phyloP scores from a whole-genome alignment of 92 coral and sea anemone genomes.

The Porites divaricata region DNA sequence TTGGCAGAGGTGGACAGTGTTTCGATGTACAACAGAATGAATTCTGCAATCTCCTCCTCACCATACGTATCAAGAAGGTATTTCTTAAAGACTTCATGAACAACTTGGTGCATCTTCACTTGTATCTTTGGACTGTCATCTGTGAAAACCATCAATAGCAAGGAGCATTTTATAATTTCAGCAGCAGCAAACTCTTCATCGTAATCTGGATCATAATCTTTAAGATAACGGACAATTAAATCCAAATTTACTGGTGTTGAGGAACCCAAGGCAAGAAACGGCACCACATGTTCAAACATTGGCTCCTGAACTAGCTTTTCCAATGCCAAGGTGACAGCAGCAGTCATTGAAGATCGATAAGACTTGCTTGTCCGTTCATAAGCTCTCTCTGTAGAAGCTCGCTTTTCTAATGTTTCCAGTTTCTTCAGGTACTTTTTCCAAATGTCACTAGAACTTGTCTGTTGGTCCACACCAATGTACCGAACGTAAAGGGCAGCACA shows the following conservation, averaged over 20 bases:
- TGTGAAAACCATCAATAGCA: too few species aligned
- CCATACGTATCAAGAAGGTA: too few species aligned
- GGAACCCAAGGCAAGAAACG: slow-evolving; percentile 29
- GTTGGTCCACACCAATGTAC: too few species aligned
- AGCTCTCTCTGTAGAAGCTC: slow-evolving; percentile 36
- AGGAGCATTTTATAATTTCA: slow-evolving; percentile 11
- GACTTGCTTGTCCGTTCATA: slow-evolving; percentile 13
- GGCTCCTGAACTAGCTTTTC: background rate
- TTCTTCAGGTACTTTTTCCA: slow-evolving; percentile 42
- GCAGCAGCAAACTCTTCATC: slow-evolving; percentile 17
- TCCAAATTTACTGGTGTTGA: slow-evolving; percentile 4
- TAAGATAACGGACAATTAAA: background rate
- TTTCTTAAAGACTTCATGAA: background rate
- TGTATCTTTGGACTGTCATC: too few species aligned
- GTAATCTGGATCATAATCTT: background rate
- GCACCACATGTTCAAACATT: slow-evolving; percentile 11
- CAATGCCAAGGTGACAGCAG: slow-evolving; percentile 43
- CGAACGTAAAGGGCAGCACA: background rate
- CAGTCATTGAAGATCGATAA: slow-evolving; percentile 44
- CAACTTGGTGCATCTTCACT: background rate
- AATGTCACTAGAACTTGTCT: background rate
- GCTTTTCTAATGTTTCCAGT: slow-evolving; percentile 7
- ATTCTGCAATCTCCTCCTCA: too few species aligned
- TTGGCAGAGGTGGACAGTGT: too few species aligned
- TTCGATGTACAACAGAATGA: too few species aligned